phyloP scores from a whole-genome alignment of 2,888 invertebrate species.

The Dendrolimus houi region DNA sequence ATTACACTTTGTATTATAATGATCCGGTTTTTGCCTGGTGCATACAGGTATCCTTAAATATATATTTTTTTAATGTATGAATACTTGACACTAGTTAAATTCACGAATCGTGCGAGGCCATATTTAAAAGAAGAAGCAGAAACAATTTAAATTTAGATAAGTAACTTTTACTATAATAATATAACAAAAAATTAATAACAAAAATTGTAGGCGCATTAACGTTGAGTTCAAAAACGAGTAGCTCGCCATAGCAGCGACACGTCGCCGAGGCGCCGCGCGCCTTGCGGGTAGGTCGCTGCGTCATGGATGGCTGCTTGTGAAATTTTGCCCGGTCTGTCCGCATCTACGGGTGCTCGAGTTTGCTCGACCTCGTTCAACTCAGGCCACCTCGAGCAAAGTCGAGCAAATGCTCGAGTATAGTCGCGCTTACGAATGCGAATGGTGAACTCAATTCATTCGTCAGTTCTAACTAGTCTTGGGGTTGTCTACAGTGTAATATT shows the following conservation, averaged over 20 bases:
- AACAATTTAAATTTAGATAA: too few relatives aligned
- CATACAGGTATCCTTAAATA: too few relatives aligned
- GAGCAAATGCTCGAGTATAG: conserved; percentile 8
- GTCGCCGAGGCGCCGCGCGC: conserved; percentile 8
- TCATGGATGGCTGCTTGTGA: conserved; percentile 47
- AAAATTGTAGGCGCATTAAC: conserved; percentile 2
- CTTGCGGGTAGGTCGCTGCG: conserved; percentile 9
- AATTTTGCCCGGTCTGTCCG: conserved; percentile 33
- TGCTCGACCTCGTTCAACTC: conserved; percentile 7
- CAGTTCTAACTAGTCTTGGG: too few relatives aligned
- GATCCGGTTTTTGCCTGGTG: too few relatives aligned
- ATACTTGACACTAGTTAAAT: too few relatives aligned
- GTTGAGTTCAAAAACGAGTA: conserved; percentile 13
- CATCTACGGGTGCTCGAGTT: conserved; percentile 4
- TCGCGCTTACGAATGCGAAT: not conserved
- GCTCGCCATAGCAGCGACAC: conserved; percentile 11
- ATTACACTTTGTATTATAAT: too few relatives aligned
- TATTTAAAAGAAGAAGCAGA: too few relatives aligned
- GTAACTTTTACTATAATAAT: too few relatives aligned
- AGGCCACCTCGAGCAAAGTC: conserved; percentile 9
- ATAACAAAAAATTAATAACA: too few relatives aligned
- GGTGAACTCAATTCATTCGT: not conserved
- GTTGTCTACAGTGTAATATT: too few relatives aligned
- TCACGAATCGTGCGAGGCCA: too few relatives aligned
- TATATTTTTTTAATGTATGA: too few relatives aligned